These are phyloP conservation scores for Baronia brevicornis DNA, from an alignment of 2,888 invertebrate genomes.

Conservation along the genomic window DNA sequence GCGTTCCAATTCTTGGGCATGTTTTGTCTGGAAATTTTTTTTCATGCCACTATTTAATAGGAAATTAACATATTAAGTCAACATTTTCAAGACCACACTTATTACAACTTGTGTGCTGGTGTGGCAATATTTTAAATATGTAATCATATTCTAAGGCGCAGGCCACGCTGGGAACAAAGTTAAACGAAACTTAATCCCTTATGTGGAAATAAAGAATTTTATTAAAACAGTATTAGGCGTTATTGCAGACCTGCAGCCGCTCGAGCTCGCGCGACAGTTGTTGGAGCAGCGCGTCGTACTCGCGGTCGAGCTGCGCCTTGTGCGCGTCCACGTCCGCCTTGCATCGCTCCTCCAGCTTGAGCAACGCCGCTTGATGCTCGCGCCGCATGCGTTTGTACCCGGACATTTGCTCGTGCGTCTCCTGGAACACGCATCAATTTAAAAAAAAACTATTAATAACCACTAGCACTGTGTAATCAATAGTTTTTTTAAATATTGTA, in stretches of 20 bases:
- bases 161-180: no score
- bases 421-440: slow-evolving; percentile 79
- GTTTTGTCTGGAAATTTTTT: slow-evolving; percentile 71
- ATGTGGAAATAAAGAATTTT: background rate
- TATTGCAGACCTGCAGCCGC: slow-evolving; percentile 79
- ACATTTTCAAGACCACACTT: no score
- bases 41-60: no score
- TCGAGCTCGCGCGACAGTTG: slow-evolving; percentile 95
- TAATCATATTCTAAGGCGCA: no score
- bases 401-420: slow-evolving; percentile 99
- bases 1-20: slow-evolving; percentile 85
- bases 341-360: slow-evolving; percentile 96
- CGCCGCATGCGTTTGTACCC: slow-evolving; percentile 98
- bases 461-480: no score
- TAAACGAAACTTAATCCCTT: background rate
- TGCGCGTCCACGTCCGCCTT: slow-evolving; percentile 98
- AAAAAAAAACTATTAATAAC: background rate
- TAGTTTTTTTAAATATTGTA: no score
- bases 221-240: background rate
- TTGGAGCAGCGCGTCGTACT: slow-evolving; percentile 94
- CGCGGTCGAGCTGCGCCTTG: slow-evolving; percentile 95
- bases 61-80: no score
- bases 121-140: no score
- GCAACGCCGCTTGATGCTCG: slow-evolving; percentile 96
- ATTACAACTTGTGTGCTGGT: no score